These are phyloP conservation scores for Lordiphosa stackelbergi DNA, from an alignment of 1,140 invertebrate species.

Conservation along the genomic window DNA sequence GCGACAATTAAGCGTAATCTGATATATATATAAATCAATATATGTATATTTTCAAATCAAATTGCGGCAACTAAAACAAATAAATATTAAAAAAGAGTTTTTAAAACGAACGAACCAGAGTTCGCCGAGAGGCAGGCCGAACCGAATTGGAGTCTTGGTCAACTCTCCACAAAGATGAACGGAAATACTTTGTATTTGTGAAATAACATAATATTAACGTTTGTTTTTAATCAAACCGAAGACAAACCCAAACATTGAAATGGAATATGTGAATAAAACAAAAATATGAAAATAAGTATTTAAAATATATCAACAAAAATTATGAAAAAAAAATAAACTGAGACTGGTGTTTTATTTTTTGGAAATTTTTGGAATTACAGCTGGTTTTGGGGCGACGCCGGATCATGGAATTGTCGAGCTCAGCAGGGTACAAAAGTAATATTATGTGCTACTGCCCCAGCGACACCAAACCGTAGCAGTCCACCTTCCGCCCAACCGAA, in stretches of 20 bases:
- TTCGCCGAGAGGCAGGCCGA: too few relatives aligned
- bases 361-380: too few relatives aligned
- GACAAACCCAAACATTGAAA: conserved; percentile 34
- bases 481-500: too few relatives aligned
- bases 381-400: too few relatives aligned
- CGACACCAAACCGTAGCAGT: too few relatives aligned
- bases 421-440: too few relatives aligned
- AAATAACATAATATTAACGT: conserved; percentile 18
- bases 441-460: too few relatives aligned
- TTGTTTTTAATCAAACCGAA: conserved; percentile 35
- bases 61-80: conserved; percentile 19
- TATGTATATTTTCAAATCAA: conserved; percentile 37
- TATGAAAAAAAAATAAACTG: conserved; percentile 34
- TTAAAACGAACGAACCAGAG: conserved; percentile 3
- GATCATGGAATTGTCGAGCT: too few relatives aligned
- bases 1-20: conserved; percentile 68
- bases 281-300: conserved; percentile 71
- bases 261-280: conserved; percentile 68
- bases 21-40: conserved; percentile 40
- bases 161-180: conserved; percentile 1
- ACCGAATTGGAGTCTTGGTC: too few relatives aligned
- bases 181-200: conserved; percentile 13
- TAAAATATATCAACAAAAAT: conserved; percentile 71
- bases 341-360: too few relatives aligned
- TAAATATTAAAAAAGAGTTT: conserved; percentile 1